phyloP scores from a whole-genome alignment of 2,888 invertebrate species.

The Pilophorus perplexus region DNA sequence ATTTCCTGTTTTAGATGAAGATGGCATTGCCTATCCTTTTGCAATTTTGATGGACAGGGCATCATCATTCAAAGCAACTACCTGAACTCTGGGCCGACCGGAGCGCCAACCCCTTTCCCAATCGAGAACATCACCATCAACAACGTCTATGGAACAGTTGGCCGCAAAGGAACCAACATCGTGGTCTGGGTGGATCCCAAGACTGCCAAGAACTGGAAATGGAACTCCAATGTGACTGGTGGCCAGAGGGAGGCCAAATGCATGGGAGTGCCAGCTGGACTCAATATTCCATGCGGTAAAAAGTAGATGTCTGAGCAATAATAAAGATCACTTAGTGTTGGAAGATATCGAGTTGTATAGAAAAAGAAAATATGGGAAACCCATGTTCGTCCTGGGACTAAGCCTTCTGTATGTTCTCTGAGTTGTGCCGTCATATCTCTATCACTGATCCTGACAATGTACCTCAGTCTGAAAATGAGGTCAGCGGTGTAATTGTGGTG shows the following conservation, averaged over 20 bases:
- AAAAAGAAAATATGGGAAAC: too few relatives aligned
- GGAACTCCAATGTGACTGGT: conserved; percentile 6
- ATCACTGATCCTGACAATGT: too few relatives aligned
- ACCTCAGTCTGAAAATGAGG: too few relatives aligned
- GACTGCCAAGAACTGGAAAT: neutral
- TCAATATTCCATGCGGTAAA: neutral
- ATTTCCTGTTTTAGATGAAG: too few relatives aligned
- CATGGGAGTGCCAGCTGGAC: neutral
- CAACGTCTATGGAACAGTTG: conserved; percentile 1
- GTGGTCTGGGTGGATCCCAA: neutral
- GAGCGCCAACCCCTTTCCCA: neutral
- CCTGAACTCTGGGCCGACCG: conserved; percentile 2
- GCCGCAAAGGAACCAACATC: conserved; percentile 4
- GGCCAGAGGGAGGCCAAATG: conserved; percentile 7
- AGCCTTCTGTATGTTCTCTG: too few relatives aligned
- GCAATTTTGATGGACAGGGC: neutral
- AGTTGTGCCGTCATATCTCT: too few relatives aligned
- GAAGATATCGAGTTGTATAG: too few relatives aligned
- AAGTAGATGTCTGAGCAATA: too few relatives aligned
- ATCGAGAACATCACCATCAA: neutral
- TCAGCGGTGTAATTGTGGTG: too few relatives aligned
- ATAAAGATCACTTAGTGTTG: too few relatives aligned
- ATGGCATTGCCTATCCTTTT: neutral
- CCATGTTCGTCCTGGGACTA: too few relatives aligned
- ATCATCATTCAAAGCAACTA: conserved; percentile 13